Percentiles rank a stretch among this genome's conserved stretches.
phyloP scores from a whole-genome alignment of 2,113 vertebrate species.

The Rissa tridactyla region DNA sequence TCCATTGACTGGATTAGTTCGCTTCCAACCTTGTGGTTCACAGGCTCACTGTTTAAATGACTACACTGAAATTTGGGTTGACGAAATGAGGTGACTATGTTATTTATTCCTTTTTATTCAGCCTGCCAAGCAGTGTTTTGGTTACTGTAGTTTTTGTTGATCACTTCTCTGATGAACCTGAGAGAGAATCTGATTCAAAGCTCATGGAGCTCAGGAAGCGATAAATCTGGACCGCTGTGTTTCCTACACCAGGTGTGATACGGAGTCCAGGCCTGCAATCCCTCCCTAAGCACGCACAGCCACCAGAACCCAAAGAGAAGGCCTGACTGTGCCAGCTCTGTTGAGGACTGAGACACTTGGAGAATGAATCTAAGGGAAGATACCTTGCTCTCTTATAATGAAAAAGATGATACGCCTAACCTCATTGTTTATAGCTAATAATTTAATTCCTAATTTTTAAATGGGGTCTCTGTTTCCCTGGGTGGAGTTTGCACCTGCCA shows the following conservation, averaged over 20 bases:
- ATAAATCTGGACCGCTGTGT: background rate
- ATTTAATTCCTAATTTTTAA: background rate
- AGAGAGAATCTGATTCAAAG: background rate
- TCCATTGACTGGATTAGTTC: conserved; percentile 1
- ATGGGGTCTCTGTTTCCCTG: background rate
- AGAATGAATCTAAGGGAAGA: background rate
- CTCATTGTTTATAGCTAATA: background rate
- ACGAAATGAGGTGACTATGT: background rate
- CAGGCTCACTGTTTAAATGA: background rate
- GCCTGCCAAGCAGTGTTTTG: background rate
- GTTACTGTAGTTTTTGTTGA: background rate
- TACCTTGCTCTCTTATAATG: background rate
- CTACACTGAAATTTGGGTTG: background rate
- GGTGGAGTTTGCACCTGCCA: background rate
- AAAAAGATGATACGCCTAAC: background rate
- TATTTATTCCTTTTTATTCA: background rate
- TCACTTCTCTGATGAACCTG: background rate
- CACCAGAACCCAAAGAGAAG: background rate
- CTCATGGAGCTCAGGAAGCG: background rate
- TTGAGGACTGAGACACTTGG: background rate
- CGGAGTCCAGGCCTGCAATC: background rate
- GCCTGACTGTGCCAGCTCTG: background rate
- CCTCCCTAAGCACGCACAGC: background rate
- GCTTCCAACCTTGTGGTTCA: background rate
- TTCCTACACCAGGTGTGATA: background rate